These are phyloP conservation scores for Sinella curviseta DNA, from an alignment of 1,140 invertebrate species.

Conservation along the genomic window DNA sequence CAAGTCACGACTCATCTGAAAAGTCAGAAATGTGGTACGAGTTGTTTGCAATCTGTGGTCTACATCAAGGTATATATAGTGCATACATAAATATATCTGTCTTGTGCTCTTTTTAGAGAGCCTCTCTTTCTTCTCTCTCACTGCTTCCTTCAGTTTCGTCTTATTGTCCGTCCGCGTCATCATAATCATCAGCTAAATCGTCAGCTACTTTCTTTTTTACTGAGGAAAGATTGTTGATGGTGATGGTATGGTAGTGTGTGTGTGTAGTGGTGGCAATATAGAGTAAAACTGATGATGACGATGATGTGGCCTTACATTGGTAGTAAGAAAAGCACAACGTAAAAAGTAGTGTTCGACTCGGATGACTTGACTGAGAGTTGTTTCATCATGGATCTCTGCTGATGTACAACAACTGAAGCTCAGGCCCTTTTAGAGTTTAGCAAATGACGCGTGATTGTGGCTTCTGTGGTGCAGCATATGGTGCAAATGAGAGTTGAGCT, in stretches of 20 bases:
- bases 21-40: not conserved
- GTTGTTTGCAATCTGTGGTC: slow-evolving; percentile 19
- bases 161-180: slow-evolving; percentile 9
- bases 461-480: slow-evolving; percentile 39
- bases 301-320: not conserved
- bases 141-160: no score
- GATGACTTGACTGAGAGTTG: slow-evolving; percentile 1
- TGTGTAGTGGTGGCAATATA: not conserved
- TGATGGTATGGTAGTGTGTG: not conserved
- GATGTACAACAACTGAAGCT: slow-evolving; percentile 14
- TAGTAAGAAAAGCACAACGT: not conserved
- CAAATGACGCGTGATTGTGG: slow-evolving; percentile 30
- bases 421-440: slow-evolving; percentile 11
- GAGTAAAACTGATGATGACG: not conserved
- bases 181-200: slow-evolving; percentile 26
- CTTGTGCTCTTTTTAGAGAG: not conserved
- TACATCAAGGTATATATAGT: slow-evolving; percentile 9
- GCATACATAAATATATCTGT: not conserved
- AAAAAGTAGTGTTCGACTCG: not conserved
- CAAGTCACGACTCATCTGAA: not conserved
- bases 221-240: not conserved
- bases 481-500: slow-evolving; percentile 46
- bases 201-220: not conserved
- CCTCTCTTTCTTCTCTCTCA: not conserved
- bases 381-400: slow-evolving; percentile 5